These are phyloP conservation scores for Enteromius argenteus DNA, from an alignment of 2,797 vertebrate species.

Conservation along the genomic window DNA sequence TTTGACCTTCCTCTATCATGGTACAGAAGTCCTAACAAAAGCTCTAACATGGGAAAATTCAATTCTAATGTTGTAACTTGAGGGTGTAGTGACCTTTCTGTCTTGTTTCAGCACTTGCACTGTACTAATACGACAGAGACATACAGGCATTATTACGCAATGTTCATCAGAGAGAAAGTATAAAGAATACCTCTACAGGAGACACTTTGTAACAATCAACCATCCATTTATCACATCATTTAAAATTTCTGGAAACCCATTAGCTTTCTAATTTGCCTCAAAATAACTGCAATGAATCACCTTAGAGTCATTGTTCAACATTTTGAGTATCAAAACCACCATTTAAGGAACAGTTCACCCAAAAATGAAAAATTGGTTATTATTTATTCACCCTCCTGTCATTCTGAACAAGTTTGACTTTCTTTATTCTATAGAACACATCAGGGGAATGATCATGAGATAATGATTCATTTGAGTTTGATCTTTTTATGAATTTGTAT, in stretches of 20 bases:
- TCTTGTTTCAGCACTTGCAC: constrained; percentile 10
- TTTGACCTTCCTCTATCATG: constrained; percentile 50
- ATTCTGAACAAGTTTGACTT: background rate
- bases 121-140: background rate
- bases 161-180: constrained; percentile 20
- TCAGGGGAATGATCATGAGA: background rate
- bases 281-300: constrained; percentile 19
- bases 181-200: constrained; percentile 17
- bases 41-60: constrained; percentile 29
- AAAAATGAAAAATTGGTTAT: background rate
- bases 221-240: constrained; percentile 28
- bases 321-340: background rate
- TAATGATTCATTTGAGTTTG: background rate
- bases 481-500: background rate
- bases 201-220: constrained; percentile 4
- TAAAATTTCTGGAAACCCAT: constrained; percentile 10
- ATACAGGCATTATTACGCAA: background rate
- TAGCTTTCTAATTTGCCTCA: constrained; percentile 20
- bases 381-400: background rate
- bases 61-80: constrained; percentile 19
- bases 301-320: constrained; percentile 10
- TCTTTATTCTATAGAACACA: background rate
- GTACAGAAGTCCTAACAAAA: constrained; percentile 44
- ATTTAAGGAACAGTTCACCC: background rate
- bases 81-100: constrained; percentile 22